Evolutionary conservation across 2,888 invertebrate species (phyloP).

Genomic region (Sphaerophoria taeniata): DNA sequence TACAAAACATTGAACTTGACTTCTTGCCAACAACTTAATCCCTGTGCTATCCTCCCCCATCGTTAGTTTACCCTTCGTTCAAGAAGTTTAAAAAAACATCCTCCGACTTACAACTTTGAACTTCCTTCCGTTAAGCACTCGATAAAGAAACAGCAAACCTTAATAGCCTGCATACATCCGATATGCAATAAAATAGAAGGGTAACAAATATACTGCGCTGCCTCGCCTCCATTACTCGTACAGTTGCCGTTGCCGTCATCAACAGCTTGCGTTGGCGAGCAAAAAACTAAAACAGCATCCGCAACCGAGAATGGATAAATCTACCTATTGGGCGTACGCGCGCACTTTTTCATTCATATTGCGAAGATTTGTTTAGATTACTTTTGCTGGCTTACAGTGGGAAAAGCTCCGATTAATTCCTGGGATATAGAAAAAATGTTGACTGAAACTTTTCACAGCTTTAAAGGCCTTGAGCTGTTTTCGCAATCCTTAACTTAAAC

Average conservation of each 20-base stretch:
- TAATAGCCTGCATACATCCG: slow-evolving; percentile 40
- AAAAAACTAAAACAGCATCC: slow-evolving; percentile 47
- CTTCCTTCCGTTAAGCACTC: slow-evolving; percentile 61
- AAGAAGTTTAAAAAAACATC: not conserved
- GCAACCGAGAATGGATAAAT: slow-evolving; percentile 47
- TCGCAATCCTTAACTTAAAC: too few relatives aligned
- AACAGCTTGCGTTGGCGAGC: slow-evolving; percentile 28
- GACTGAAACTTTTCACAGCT: not conserved
- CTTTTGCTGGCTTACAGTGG: not conserved
- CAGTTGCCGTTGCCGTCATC: not conserved
- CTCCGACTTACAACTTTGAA: slow-evolving; percentile 26
- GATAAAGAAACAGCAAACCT: slow-evolving; percentile 25
- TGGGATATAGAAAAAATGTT: not conserved
- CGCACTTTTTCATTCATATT: slow-evolving; percentile 66
- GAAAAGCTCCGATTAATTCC: not conserved
- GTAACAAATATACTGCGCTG: slow-evolving; percentile 19
- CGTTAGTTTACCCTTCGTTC: too few relatives aligned
- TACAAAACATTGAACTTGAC: slow-evolving; percentile 22
- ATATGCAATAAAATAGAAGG: slow-evolving; percentile 41
- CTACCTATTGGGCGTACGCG: slow-evolving; percentile 58
- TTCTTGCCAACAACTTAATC: not conserved
- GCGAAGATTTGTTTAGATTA: slow-evolving; percentile 58
- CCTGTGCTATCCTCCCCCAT: not conserved
- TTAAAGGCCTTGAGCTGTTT: too few relatives aligned
- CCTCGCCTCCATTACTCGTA: not conserved